A percentile compares a stretch with the other conserved stretches of the same genome.
phyloP scores from a whole-genome alignment of 2,113 vertebrate genomes.

The Cebus imitator region DNA sequence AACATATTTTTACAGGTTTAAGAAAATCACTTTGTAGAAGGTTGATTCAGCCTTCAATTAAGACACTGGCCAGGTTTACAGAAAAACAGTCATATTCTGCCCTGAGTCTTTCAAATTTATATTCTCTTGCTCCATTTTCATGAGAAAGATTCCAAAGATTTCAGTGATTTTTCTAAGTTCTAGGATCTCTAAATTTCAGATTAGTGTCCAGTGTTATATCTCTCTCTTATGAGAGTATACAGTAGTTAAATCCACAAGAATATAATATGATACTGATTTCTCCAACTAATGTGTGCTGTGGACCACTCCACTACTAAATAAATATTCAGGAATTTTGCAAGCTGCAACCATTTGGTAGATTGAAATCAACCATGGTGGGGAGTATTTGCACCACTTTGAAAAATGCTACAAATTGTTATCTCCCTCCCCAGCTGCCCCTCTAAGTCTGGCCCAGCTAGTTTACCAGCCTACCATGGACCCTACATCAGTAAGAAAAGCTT shows the following conservation, averaged over 20 bases:
- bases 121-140: background rate
- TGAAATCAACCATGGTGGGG: background rate
- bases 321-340: background rate
- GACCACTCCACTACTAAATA: background rate
- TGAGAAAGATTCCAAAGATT: background rate
- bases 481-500: background rate
- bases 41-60: background rate
- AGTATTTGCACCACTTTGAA: background rate
- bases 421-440: fast-evolving
- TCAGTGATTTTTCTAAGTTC: background rate
- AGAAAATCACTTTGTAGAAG: background rate
- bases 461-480: background rate
- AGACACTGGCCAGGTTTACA: background rate
- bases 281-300: background rate
- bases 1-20: background rate
- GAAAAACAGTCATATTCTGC: background rate
- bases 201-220: background rate
- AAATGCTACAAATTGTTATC: background rate
- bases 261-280: background rate
- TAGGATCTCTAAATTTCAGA: background rate
- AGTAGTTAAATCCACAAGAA: background rate
- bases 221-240: background rate
- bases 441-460: background rate
- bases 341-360: background rate
- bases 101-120: background rate